These are phyloP conservation scores for Dynastes hyllus DNA, from an alignment of 2,888 invertebrate genomes.

Conservation along the genomic window DNA sequence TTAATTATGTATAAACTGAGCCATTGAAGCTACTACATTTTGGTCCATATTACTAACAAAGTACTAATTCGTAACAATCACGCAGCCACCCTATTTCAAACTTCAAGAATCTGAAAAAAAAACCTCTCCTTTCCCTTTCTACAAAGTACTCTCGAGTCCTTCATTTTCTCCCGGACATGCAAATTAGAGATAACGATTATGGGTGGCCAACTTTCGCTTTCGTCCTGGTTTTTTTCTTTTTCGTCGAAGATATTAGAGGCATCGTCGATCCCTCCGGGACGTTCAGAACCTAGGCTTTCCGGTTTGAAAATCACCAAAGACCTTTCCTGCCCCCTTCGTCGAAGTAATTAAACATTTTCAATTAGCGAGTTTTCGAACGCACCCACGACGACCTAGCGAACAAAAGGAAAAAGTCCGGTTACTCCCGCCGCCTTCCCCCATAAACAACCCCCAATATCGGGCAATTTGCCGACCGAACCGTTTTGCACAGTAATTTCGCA, in stretches of 20 bases:
- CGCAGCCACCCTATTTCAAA: too few relatives aligned
- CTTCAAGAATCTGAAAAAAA: background rate
- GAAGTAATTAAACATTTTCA: conserved; percentile 44
- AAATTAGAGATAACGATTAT: conserved; percentile 18
- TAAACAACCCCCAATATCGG: conserved; percentile 35
- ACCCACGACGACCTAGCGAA: conserved; percentile 21
- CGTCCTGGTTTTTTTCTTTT: background rate
- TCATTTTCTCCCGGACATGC: background rate
- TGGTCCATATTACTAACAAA: too few relatives aligned
- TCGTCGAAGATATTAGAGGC: conserved; percentile 19
- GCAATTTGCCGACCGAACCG: conserved; percentile 20
- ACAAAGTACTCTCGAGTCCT: background rate
- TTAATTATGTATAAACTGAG: too few relatives aligned
- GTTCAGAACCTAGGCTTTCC: background rate
- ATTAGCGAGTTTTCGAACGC: conserved; percentile 36
- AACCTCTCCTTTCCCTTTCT: too few relatives aligned
- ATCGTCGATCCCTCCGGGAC: background rate
- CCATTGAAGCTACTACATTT: too few relatives aligned
- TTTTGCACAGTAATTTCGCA: background rate
- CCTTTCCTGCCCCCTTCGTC: background rate
- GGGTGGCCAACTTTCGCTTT: background rate
- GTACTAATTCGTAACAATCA: too few relatives aligned
- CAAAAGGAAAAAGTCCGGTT: conserved; percentile 27
- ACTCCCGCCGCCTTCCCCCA: background rate
- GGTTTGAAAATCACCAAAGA: conserved; percentile 22